Base-by-base conservation (phyloP, 2,797 vertebrate genomes). In the Cynodonichthys magdalenae region DNA sequence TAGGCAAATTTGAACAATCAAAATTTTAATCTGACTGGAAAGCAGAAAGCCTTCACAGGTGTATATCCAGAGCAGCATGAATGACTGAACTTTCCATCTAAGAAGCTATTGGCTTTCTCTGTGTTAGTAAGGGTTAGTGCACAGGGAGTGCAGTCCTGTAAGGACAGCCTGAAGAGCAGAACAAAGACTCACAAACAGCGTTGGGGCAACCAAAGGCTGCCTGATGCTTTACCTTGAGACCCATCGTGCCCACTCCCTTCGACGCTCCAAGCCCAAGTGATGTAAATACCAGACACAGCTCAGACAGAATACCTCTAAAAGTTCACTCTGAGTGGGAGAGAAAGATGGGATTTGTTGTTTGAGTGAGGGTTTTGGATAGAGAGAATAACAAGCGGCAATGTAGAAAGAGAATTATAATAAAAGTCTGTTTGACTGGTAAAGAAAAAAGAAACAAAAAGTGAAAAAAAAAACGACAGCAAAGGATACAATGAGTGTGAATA, bases 101-200 rank as follows among this genome's bases (percentile, higher is more conserved):
- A 39, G 28, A 34, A 62, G 63, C 63, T 41, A 24, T 64, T 19
- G 49, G 63, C 62, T 62, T 54, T 46, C 27, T 72, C 62, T 67
- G 52, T 15, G 41, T 69, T 66, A 75, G 67, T 62, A 74, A 78
- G 74, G 73, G 71, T 87, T 68, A 57, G 57, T 71, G 70, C 59
- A 61, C 74, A 58, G 69, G 64, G 67, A 80, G 76, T 59, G 71
- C 71, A 79, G 61, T 73, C 66, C 77, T 69, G 77, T 53, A 77
- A 77, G 66, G 80, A 74, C 57, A 53, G 69, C 61, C 55, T 48
- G 50, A 74, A 71, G 71, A 84, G 58, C 45, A 79, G 59, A 78
- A 75, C 62, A 63, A 79, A 84, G 80, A 80, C 86, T 86, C 74
- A 84, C 83, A 90, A 85, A 87, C 77, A 78, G 77, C 60, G 59